phyloP scores from a whole-genome alignment of 2,797 vertebrate genomes.

The Rhinatrema bivittatum region DNA sequence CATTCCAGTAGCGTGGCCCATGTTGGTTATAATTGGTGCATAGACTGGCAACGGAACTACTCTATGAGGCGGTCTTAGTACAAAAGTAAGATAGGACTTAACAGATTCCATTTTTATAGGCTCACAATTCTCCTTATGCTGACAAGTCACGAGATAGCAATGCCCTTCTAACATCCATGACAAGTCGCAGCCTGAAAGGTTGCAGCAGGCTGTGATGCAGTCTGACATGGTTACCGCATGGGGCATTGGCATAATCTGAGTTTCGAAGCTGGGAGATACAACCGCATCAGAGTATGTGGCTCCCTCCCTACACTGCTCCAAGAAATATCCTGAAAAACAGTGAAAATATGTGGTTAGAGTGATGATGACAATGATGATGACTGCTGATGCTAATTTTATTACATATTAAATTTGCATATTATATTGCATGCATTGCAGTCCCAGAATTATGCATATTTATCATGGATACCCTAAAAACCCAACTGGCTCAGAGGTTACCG shows the following conservation, averaged over 20 bases:
- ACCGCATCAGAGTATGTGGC: constrained; percentile 63
- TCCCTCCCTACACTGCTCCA: constrained; percentile 73
- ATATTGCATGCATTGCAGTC: too few species aligned
- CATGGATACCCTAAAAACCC: too few species aligned
- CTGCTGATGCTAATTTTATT: too few species aligned
- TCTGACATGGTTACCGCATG: constrained; percentile 53
- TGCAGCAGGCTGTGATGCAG: constrained; percentile 73
- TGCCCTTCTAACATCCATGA: constrained; percentile 77
- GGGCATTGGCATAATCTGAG: constrained; percentile 66
- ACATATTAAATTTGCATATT: too few species aligned
- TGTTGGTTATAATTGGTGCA: constrained; percentile 48
- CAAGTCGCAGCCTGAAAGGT: constrained; percentile 68
- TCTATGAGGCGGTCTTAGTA: constrained; percentile 58
- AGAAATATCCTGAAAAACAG: constrained; percentile 52
- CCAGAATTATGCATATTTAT: too few species aligned
- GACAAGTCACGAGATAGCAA: constrained; percentile 82
- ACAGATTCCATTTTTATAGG: constrained; percentile 62
- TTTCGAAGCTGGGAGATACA: constrained; percentile 66
- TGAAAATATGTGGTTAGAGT: background rate
- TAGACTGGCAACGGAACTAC: constrained; percentile 52
- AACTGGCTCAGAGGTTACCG: too few species aligned
- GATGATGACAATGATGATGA: too few species aligned
- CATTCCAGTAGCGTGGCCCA: constrained; percentile 31
- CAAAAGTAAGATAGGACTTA: constrained; percentile 69
- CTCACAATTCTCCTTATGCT: constrained; percentile 59